These are phyloP conservation scores for Falco cherrug DNA, from an alignment of 2,797 vertebrate genomes.

Conservation along the genomic window DNA sequence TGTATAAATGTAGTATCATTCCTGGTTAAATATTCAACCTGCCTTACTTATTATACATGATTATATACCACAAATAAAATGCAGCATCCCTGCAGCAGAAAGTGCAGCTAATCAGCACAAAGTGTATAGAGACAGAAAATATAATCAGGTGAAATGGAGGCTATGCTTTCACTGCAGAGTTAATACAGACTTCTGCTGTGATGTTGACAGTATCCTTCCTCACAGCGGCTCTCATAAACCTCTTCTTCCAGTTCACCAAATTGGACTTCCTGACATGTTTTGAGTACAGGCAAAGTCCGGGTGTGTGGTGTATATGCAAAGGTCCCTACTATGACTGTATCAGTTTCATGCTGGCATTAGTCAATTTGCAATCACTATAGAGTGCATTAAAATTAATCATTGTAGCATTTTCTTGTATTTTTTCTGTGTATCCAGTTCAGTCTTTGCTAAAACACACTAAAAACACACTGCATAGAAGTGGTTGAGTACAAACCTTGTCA, in stretches of 20 bases:
- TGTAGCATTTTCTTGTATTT: neutral
- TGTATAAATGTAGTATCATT: neutral
- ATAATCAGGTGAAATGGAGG: slow-evolving; percentile 3
- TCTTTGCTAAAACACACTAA: neutral
- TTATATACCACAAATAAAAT: slow-evolving; percentile 6
- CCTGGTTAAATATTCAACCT: neutral
- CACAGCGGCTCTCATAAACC: neutral
- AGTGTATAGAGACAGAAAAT: neutral
- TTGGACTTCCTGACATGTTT: neutral
- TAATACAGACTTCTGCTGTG: neutral
- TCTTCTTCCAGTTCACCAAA: neutral
- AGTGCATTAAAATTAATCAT: neutral
- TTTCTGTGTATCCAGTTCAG: neutral
- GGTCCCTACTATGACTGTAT: neutral
- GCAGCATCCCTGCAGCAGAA: slow-evolving; percentile 44
- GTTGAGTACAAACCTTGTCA: neutral
- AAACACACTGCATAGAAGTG: neutral
- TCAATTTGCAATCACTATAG: neutral
- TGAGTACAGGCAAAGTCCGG: neutral
- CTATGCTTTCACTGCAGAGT: neutral
- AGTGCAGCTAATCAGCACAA: slow-evolving; percentile 40
- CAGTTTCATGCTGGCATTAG: neutral
- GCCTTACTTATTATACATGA: neutral
- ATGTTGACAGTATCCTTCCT: neutral
- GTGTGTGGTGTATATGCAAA: neutral